Base-by-base conservation (phyloP, 2,888 invertebrate species). In the Pilophorus perplexus region DNA sequence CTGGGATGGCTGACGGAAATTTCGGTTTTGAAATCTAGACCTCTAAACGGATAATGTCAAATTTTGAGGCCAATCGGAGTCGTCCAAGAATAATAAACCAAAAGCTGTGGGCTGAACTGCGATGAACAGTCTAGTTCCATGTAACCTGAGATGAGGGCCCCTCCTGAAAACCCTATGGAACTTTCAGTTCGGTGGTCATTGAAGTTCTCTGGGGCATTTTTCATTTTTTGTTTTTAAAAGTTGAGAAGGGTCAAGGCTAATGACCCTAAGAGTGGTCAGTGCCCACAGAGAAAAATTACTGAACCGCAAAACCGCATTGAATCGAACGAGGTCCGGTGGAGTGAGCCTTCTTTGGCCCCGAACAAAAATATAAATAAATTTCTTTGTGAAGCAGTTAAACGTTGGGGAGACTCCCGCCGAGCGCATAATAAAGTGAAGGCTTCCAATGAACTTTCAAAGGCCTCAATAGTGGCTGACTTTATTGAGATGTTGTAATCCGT, bases 401-500 rank as follows among this genome's bases (percentile, higher is more conserved):
- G n/a, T 23, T 6, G 40, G 25, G 59, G 57, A 18, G 55, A 1
- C 54, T 22, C 33, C n/a, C 37, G 33, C 55, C 37, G 16, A 22
- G 27, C 27, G 14, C 33, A 3, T 23, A 42, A 27, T 10, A 42
- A 23, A 42, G 27, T 42, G 42, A 59, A 40, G 22, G 37, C 55
- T 5, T 23, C n/a, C 23, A 42, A 33, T 48, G 59, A 27, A 25
- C 14, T 25, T 42, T 59, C 55, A 18, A 55, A n/a, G 23, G 55
- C 4, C 18, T n/a, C n/a, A n/a, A 23, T n/a, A 37, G 8, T 38
- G 22, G 23, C 40, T 25, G 18, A 40, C 6, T 22, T 42, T 42
- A 55, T 59, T 59, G 59, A 42, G 42, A 27, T 42, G 42, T 42
- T 20, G 59, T 59, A 59, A 59, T 59, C 59, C 59, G 59, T 59